Base-by-base conservation (phyloP, 2,888 invertebrate genomes). In the Apomyelois bistriatella region DNA sequence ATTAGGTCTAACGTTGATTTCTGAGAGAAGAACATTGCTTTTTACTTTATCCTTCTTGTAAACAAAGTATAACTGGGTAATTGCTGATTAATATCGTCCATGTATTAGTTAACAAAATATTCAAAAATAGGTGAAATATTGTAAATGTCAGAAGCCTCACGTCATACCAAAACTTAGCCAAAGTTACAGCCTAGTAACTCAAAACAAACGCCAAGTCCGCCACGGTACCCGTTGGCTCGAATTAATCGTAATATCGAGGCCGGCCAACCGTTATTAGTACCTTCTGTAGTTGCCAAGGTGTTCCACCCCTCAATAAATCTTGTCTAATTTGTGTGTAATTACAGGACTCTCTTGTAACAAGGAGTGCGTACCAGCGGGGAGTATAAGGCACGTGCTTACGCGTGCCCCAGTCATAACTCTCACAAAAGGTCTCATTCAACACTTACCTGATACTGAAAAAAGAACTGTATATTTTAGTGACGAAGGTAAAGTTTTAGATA, bases 251-350 rank as follows among this genome's bases (percentile, higher is more conserved):
- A 88, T 89, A 88, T 87, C 79, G 79, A 74, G 74, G 76, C 76
- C 83, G 84, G 82, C 85, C 84, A 80, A 80, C 82, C 87, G 82
- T 88, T 88, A 88, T 86, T 87, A 85, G 85, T 88, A 85, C 84
- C 83, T 80, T 77, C 79, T 78, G 82, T 85, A 87, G 90, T 90
- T 90, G 83, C 88, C 80, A 89, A 90, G 89, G 89, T 90, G 89
- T 87, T 83, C 81, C 84, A 84, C 89, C 90, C 90, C 86, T 82
- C 89, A 73, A 89, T 90, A 90, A 90, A 90, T 90, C 89, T 90
- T 89, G 85, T 87, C 88, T 90, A 90, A 90, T 90, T 90, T 90
- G 88, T 90, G 88, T 89, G 90, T 90, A 89, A 90, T 90, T 90
- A 90, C 87, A 86, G 87, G 81, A 82, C 81, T 83, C 84, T 83